Conservation (phyloP, 2,113 vertebrate genomes). For the Odobenus rosmarus region DNA sequence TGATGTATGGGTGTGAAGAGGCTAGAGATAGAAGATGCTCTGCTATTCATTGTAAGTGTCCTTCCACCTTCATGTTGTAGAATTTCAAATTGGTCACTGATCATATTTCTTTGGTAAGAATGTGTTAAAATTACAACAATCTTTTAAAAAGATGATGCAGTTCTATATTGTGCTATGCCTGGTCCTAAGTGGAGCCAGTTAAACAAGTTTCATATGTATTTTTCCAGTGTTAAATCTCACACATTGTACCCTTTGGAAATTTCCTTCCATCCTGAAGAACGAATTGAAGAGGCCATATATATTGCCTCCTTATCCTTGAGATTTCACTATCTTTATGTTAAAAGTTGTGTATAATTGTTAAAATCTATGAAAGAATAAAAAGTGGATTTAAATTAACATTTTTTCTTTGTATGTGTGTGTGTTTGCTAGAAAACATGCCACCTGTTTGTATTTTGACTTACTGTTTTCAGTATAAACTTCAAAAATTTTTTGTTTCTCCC, state of each 20-base stretch:
- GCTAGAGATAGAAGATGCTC: slow-evolving; percentile 70
- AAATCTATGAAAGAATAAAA: slow-evolving; percentile 86
- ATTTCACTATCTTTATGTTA: slow-evolving; percentile 84
- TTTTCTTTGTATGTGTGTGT: background rate
- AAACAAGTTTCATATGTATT: slow-evolving; percentile 85
- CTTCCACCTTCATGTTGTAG: slow-evolving; percentile 76
- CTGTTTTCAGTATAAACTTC: slow-evolving; percentile 12
- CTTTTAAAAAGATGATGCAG: slow-evolving; percentile 83
- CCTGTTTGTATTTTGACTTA: background rate
- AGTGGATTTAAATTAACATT: slow-evolving; percentile 84
- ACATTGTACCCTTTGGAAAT: slow-evolving; percentile 79
- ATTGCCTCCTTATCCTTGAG: slow-evolving; percentile 79
- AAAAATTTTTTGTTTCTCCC: background rate
- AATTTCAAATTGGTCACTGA: slow-evolving; percentile 81
- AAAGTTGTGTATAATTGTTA: slow-evolving; percentile 85
- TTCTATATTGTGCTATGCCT: slow-evolving; percentile 87
- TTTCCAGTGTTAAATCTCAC: slow-evolving; percentile 87
- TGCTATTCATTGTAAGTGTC: slow-evolving; percentile 65
- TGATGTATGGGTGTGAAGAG: slow-evolving; percentile 76
- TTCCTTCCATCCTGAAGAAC: slow-evolving; percentile 76
- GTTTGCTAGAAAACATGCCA: slow-evolving; percentile 15
- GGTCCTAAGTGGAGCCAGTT: slow-evolving; percentile 84
- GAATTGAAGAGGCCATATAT: slow-evolving; percentile 76
- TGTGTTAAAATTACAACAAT: slow-evolving; percentile 83
- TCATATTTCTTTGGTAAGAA: slow-evolving; percentile 84